Conservation (phyloP, 53 echinoderm and acorn worm genomes). For the Apostichopus leukothele region DNA sequence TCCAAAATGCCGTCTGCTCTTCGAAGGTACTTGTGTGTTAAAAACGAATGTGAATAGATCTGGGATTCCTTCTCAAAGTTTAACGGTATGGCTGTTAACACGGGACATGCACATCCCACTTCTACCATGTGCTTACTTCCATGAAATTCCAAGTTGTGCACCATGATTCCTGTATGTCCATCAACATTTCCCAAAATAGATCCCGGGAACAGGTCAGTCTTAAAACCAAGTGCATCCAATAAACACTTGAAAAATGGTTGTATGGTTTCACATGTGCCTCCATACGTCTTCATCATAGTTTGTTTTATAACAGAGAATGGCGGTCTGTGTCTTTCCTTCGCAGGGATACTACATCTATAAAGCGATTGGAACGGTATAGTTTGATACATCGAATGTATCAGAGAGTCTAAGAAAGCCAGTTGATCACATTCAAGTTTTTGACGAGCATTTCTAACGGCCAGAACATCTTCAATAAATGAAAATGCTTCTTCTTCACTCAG, state of each 20-base stretch:
- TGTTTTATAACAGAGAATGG: not conserved
- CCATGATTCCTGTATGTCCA: not conserved
- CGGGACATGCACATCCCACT: constrained; percentile 47
- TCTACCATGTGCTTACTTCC: constrained; percentile 29
- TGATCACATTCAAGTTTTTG: not conserved
- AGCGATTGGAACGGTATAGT: constrained; percentile 36
- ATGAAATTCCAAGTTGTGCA: not conserved
- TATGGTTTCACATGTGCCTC: constrained; percentile 16
- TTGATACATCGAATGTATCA: not conserved
- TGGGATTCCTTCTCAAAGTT: constrained; percentile 34
- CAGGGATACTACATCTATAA: not conserved
- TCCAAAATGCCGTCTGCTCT: constrained; percentile 14
- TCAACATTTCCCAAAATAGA: not conserved
- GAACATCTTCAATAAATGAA: not conserved
- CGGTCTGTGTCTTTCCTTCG: not conserved
- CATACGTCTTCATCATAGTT: not conserved
- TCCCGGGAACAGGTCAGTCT: not conserved
- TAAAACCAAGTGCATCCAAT: constrained; percentile 34
- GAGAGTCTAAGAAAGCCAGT: not conserved
- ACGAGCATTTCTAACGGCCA: not conserved
- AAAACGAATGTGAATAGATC: not conserved
- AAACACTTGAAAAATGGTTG: constrained; percentile 4
- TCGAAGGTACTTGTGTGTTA: not conserved
- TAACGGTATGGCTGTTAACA: constrained; percentile 38
- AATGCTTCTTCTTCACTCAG: not conserved